Evolutionary conservation across 1,140 invertebrate species (phyloP), one percentile per base, ranked within the genome.

Genomic region (Brachionus calyciflorus): DNA sequence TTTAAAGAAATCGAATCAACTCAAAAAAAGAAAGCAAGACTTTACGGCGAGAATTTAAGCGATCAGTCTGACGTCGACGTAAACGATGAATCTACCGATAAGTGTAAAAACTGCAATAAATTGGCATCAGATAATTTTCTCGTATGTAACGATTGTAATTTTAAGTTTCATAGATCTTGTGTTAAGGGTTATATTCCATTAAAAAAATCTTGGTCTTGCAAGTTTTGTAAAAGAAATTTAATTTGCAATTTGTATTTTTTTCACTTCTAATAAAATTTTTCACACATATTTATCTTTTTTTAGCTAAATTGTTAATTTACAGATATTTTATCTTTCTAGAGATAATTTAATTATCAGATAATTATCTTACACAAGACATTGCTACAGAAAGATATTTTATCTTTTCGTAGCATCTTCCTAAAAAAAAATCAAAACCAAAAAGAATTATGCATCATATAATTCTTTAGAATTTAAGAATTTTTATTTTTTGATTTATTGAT

Each of bases 211-310:
- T 49, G 46, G 46, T 49, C 46, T 0, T 49, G 46, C 1, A 49
- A 49, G 17, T n/a, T 6, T n/a, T 49, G 46, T 17, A 49, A 49
- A 49, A 49, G 19, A n/a, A 49, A 17, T 21, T 49, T n/a, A 49
- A 6, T 17, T 3, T 17, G 3, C 17, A n/a, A 17, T 49, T 3
- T 49, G n/a, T 4, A 17, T 49, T 17, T 17, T 49, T 49, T 49
- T 49, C 19, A 49, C 17, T 49, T 49, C 19, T 17, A 49, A 49
- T 49, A 49, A 49, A 49, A 49, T 49, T 49, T n/a, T 49, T 49
- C 46, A 49, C 46, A 49, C 46, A 17, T 49, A 49, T n/a, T 49
- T 49, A 49, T 49, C 46, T 49, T 49, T 49, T 49, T 49, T 17
- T 49, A 6, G n/a, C 46, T 49, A 6, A 6, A 6, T 17, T 49